Evolutionary conservation across 1,140 invertebrate genomes (phyloP), one percentile per base, ranked within the genome.

Genomic region (Tribolium castaneum): DNA sequence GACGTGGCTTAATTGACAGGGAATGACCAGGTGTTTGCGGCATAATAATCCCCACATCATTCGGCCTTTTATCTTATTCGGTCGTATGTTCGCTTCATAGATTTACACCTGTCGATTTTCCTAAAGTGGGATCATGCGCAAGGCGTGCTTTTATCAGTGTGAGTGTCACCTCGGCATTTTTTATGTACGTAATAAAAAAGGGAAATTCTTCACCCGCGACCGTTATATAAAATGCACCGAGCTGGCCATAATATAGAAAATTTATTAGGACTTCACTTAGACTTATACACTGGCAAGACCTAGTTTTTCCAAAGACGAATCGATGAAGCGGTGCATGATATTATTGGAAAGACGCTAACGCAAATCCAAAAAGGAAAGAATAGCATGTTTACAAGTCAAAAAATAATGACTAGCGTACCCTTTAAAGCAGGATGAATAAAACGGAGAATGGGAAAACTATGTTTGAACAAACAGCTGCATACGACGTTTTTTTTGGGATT

Each of bases 91-190:
- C 39, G 59, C 59, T 66, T 59, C 59, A 35, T 66, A 66, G 59
- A 66, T 66, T 66, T 35, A 66, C 59, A 66, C 59, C 59, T 66
- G 59, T 66, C 59, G 59, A 66, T 66, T 66, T 66, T 66, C 59
- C 59, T 35, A 35, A 35, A 35, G 59, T 13, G 30, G 59, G 25
- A 39, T 66, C 59, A 66, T 66, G 59, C 59, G 59, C 25, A 66
- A 35, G 59, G 12, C 12, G 59, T 9, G 59, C 2, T 66, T 66
- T 66, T 66, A 66, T 66, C 59, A 66, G 59, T 35, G 59, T 35
- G 59, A 52, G 51, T 35, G 59, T 66, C 25, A 35, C 59, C 25
- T 35, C 59, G 25, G 13, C 30, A 66, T 6, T 66, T 66, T 66
- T 66, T 66, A 66, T 66, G 59, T 66, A 35, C 30, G 59, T 35